phyloP scores from a whole-genome alignment of 2,888 invertebrate genomes.

The Aphidius colemani region DNA sequence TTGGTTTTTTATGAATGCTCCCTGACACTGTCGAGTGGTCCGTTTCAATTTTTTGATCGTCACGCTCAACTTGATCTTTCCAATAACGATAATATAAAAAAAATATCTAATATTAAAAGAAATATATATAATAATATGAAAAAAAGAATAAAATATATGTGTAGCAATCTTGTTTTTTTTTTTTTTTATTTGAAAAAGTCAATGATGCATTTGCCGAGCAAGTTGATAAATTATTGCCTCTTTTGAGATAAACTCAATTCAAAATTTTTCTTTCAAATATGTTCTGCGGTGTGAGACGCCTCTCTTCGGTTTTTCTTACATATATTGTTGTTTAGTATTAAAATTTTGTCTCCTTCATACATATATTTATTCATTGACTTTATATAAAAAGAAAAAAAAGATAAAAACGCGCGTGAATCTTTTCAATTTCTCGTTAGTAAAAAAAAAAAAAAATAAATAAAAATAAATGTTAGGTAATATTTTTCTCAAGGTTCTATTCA shows the following conservation, averaged over 20 bases:
- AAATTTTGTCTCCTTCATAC: slow-evolving; percentile 34
- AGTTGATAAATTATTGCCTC: slow-evolving; percentile 43
- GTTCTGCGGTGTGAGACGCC: slow-evolving; percentile 36
- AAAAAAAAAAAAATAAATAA: too few relatives aligned
- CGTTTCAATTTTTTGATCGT: slow-evolving; percentile 24
- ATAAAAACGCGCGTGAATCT: slow-evolving; percentile 38
- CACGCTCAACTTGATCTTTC: slow-evolving; percentile 24
- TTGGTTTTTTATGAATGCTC: slow-evolving; percentile 48
- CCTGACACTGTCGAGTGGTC: slow-evolving; percentile 40
- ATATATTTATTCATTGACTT: slow-evolving; percentile 50
- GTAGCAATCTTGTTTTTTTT: slow-evolving; percentile 15
- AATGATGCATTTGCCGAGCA: slow-evolving; percentile 26
- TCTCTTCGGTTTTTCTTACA: slow-evolving; percentile 21
- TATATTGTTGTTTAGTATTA: slow-evolving; percentile 19
- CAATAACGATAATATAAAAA: slow-evolving; percentile 31
- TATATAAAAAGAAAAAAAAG: slow-evolving; percentile 51
- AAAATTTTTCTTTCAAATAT: slow-evolving; percentile 15
- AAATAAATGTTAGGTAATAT: too few relatives aligned
- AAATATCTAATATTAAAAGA: neutral
- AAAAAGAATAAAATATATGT: neutral
- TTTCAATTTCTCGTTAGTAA: too few relatives aligned
- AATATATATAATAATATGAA: neutral
- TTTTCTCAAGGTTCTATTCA: too few relatives aligned
- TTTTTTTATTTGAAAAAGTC: slow-evolving; percentile 3
- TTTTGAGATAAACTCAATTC: slow-evolving; percentile 18